Base-by-base conservation (phyloP, 2,113 vertebrate species). In the Cricetomys ansorgei region DNA sequence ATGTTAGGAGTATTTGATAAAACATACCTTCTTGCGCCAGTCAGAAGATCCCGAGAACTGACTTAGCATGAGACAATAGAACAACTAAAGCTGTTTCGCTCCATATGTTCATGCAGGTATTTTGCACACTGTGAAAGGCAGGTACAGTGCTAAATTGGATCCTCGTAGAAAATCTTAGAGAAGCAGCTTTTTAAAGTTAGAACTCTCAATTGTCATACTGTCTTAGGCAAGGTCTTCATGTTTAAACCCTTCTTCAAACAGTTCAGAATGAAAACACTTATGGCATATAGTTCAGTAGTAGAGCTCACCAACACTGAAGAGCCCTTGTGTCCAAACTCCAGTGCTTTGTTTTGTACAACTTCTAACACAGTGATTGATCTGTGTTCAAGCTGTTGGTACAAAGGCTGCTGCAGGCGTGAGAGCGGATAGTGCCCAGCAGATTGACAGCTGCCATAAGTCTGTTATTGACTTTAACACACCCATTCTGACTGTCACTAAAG, bases 361-460 rank as follows among this genome's bases (percentile, higher is more conserved):
- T 64, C 13, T 55, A 94, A 85, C 70, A 96, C 97, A 96, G 83
- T 8, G 96, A 98, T 73, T 97, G 83, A 91, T 88, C 73, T 3
- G 6, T 34, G 17, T n/a, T 11, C n/a, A 93, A 79, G 23, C 31
- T 48, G 9, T 34, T 67, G n/a, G 34, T 25, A 27, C 9, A 3
- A 23, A 37, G 69, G 21, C 25, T 10, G 2, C 64, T 40, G 8
- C 16, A 2, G 57, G 7, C 0, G 3, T 48, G 19, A 83, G 27
- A 45, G 31, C 64, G 94, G 94, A 94, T 96, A 98, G 94, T 84
- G 91, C 97, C 95, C 73, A 96, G 95, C 67, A 0, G 80, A 94
- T 90, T 93, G 94, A 96, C 48, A 95, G 96, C 95, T 97, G 96
- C 96, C 89, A 89, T 96, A 53, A 85, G 95, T 81, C 86, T 73